These are phyloP conservation scores for Amiota communis DNA, from an alignment of 2,888 invertebrate genomes.

Conservation along the genomic window DNA sequence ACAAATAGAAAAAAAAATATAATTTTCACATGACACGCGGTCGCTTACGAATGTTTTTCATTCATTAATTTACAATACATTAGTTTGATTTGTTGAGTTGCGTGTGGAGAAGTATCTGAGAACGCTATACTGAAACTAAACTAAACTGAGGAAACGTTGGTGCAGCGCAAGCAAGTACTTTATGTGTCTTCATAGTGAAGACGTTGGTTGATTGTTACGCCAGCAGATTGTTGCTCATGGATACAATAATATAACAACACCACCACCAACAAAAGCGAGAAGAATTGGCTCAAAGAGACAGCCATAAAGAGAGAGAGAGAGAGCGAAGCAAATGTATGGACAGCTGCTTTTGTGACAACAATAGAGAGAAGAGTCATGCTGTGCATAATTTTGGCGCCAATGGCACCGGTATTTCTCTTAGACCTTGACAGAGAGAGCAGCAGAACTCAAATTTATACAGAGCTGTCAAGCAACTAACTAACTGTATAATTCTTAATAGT, in stretches of 20 bases:
- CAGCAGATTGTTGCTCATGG: constrained; percentile 9
- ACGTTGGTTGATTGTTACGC: too few relatives aligned
- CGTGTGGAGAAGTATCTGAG: neutral
- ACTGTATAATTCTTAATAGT: too few relatives aligned
- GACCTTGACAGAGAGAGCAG: neutral
- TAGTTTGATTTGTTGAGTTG: neutral
- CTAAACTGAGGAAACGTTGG: neutral
- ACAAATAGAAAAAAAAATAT: neutral
- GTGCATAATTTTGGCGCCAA: constrained; percentile 1
- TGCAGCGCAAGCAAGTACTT: neutral
- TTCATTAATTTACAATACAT: neutral
- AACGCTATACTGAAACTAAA: too few relatives aligned
- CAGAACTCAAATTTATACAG: too few relatives aligned
- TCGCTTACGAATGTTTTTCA: neutral
- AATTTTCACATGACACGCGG: constrained; percentile 15
- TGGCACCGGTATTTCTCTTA: neutral
- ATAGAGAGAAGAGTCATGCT: too few relatives aligned
- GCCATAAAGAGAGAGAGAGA: neutral
- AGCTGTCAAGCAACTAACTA: too few relatives aligned
- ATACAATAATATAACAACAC: neutral
- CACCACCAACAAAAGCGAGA: neutral
- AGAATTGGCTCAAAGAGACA: neutral
- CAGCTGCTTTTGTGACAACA: neutral
- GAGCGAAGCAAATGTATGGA: neutral
- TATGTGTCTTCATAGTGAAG: neutral